phyloP scores from a whole-genome alignment of 2,797 vertebrate species.

The Enteromius viviparus region DNA sequence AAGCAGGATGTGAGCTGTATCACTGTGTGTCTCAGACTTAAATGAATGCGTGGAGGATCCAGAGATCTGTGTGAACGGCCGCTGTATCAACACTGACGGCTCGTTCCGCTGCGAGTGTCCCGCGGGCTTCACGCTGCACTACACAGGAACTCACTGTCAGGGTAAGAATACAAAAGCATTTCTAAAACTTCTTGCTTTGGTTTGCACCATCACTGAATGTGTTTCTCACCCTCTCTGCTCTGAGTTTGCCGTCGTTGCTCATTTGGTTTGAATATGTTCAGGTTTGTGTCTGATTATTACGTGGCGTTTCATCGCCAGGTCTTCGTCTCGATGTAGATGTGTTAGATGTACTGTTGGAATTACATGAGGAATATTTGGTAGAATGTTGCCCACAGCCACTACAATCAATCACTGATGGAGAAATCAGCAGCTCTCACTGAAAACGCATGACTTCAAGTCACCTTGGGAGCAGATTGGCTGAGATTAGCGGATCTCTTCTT shows the following conservation, averaged over 20 bases:
- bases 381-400: neutral
- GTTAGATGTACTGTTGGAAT: too few species aligned
- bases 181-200: neutral
- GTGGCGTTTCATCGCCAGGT: too few species aligned
- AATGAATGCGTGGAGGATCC: conserved; percentile 66
- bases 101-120: conserved; percentile 68
- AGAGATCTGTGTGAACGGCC: conserved; percentile 63
- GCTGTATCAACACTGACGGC: conserved; percentile 67
- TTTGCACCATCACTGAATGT: neutral
- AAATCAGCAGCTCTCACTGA: neutral
- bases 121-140: conserved; percentile 61
- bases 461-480: neutral
- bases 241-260: too few species aligned
- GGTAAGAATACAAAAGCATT: conserved; percentile 48
- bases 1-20: neutral
- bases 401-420: neutral
- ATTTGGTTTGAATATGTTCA: too few species aligned
- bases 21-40: conserved; percentile 55
- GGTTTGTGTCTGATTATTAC: too few species aligned
- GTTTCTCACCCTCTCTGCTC: too few species aligned
- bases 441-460: neutral
- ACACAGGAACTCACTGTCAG: conserved; percentile 57
- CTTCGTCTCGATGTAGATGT: too few species aligned
- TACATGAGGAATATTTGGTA: neutral
- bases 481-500: neutral